These are phyloP conservation scores for Pachyrhynchus sulphureomaculatus DNA, from an alignment of 1,140 invertebrate species.

Conservation along the genomic window DNA sequence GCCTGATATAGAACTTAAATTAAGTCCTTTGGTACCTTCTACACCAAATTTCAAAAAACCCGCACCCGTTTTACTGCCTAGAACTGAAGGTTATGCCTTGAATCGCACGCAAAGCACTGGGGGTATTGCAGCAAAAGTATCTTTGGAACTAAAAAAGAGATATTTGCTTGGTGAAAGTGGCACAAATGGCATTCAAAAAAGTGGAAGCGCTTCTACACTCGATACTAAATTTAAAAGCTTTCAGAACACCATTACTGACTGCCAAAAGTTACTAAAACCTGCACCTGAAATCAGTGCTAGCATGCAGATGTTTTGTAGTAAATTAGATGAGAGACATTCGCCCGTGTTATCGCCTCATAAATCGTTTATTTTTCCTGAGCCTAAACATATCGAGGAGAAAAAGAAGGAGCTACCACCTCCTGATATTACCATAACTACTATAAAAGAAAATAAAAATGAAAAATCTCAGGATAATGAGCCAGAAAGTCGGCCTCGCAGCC, in stretches of 20 bases:
- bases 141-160: slow-evolving; percentile 79
- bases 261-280: slow-evolving; percentile 83
- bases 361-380: slow-evolving; percentile 8
- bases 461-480: slow-evolving; percentile 36
- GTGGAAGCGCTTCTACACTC: slow-evolving; percentile 80
- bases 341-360: slow-evolving; percentile 45
- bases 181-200: slow-evolving; percentile 70
- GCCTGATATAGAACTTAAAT: slow-evolving; percentile 53
- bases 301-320: slow-evolving; percentile 67
- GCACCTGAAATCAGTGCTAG: slow-evolving; percentile 72
- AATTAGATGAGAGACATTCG: slow-evolving; percentile 42
- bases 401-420: slow-evolving; percentile 27
- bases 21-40: slow-evolving; percentile 55
- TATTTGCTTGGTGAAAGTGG: slow-evolving; percentile 72
- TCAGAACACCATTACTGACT: slow-evolving; percentile 82
- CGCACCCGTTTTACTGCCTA: slow-evolving; percentile 53
- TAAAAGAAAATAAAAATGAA: slow-evolving; percentile 37
- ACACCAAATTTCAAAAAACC: slow-evolving; percentile 49
- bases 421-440: slow-evolving; percentile 30
- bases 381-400: slow-evolving; percentile 30
- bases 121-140: slow-evolving; percentile 81
- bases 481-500: slow-evolving; percentile 60
- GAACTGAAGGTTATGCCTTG: slow-evolving; percentile 70
- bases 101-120: slow-evolving; percentile 82
- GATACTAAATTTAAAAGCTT: slow-evolving; percentile 81